These are phyloP conservation scores for Oryzias curvinotus DNA, from an alignment of 2,113 vertebrate species.

Conservation along the genomic window DNA sequence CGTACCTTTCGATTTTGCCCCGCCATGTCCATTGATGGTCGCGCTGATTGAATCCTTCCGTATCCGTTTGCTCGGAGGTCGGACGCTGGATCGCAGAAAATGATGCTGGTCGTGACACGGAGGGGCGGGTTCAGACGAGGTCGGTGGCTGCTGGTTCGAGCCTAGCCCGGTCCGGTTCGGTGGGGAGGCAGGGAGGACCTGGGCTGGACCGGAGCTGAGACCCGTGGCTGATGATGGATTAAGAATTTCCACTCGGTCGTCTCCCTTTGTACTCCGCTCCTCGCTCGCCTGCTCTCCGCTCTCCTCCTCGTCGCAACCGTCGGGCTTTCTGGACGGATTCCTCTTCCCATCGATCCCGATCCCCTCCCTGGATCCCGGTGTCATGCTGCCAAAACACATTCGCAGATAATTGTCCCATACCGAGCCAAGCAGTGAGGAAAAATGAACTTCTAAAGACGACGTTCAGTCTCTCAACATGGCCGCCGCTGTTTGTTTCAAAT, in stretches of 20 bases:
- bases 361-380: slow-evolving; percentile 89
- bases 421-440: slow-evolving; percentile 52
- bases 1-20: slow-evolving; percentile 86
- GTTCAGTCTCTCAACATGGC: slow-evolving; percentile 96
- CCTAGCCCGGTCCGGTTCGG: slow-evolving; percentile 62
- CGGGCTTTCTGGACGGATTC: slow-evolving; percentile 86
- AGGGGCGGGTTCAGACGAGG: slow-evolving; percentile 66
- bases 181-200: slow-evolving; percentile 66
- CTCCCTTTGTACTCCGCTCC: slow-evolving; percentile 88
- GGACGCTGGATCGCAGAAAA: slow-evolving; percentile 96
- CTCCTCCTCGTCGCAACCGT: slow-evolving; percentile 85
- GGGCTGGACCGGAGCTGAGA: slow-evolving; percentile 69
- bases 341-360: slow-evolving; percentile 87
- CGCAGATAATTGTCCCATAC: slow-evolving; percentile 45
- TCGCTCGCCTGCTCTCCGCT: slow-evolving; percentile 89
- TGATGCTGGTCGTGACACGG: slow-evolving; percentile 97
- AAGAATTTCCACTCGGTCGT: slow-evolving; percentile 82
- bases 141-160: slow-evolving; percentile 65
- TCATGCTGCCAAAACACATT: slow-evolving; percentile 87
- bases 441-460: slow-evolving; percentile 79
- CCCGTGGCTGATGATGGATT: slow-evolving; percentile 76
- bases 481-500: slow-evolving; percentile 99
- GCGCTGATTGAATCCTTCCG: slow-evolving; percentile 90
- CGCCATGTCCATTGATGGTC: slow-evolving; percentile 79
- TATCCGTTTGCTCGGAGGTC: slow-evolving; percentile 96